phyloP scores from a whole-genome alignment of 1,140 invertebrate species.

The Micrasema longulum region DNA sequence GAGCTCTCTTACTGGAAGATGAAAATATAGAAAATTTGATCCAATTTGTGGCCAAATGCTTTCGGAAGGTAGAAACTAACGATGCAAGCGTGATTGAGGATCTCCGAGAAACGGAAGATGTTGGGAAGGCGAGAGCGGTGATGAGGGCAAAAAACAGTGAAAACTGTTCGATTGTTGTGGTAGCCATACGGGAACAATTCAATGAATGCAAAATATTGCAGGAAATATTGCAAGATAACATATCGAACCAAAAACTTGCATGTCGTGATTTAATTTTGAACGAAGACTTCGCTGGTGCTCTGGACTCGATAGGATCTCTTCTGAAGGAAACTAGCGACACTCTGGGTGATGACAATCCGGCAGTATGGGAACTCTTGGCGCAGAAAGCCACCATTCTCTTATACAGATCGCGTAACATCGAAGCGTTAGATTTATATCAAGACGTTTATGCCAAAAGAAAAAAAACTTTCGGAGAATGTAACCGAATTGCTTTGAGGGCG shows the following conservation, averaged over 20 bases:
- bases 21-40: not conserved
- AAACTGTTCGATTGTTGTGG: not conserved
- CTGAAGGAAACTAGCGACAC: not conserved
- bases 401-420: not conserved
- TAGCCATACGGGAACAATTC: slow-evolving; percentile 3
- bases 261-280: not conserved
- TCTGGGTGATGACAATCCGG: slow-evolving; percentile 14
- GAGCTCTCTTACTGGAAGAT: not conserved
- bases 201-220: not conserved
- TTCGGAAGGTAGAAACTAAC: not conserved
- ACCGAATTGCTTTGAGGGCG: not conserved
- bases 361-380: not conserved
- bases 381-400: slow-evolving; percentile 1
- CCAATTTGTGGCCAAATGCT: not conserved
- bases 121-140: slow-evolving; percentile 4
- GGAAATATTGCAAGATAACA: slow-evolving; percentile 1
- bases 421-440: not conserved
- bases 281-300: not conserved
- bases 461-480: not conserved
- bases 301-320: not conserved
- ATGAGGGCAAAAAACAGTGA: slow-evolving; percentile 8
- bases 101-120: not conserved
- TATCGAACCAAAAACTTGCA: not conserved
- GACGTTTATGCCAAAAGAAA: not conserved
- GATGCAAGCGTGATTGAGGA: slow-evolving; percentile 2